phyloP scores from a whole-genome alignment of 2,113 vertebrate species.

The Psophia crepitans region DNA sequence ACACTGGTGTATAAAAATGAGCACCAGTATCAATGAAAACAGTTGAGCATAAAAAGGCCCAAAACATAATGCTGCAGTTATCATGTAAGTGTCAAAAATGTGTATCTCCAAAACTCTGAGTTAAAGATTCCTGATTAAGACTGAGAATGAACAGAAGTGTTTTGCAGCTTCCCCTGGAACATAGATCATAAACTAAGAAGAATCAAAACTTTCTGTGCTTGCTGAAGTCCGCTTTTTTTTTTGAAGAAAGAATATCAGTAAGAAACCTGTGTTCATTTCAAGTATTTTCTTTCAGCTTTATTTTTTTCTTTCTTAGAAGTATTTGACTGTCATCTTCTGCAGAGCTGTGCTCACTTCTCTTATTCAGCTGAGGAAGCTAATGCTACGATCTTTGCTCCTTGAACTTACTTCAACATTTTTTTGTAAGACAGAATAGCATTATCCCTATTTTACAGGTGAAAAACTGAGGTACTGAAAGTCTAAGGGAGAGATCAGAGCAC shows the following conservation, averaged over 20 bases:
- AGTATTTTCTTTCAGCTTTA: neutral
- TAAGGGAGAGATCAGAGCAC: neutral
- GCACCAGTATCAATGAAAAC: neutral
- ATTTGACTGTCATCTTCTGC: neutral
- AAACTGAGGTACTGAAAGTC: neutral
- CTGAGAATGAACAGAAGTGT: neutral
- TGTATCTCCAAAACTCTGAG: neutral
- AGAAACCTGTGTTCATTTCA: neutral
- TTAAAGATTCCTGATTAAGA: neutral
- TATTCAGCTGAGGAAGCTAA: neutral
- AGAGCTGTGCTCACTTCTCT: neutral
- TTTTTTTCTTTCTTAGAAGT: neutral
- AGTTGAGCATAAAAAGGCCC: neutral
- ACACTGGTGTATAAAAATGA: neutral
- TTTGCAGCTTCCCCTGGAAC: neutral
- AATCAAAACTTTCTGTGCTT: neutral
- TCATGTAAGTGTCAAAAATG: neutral
- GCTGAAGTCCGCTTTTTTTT: neutral
- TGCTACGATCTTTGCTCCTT: neutral
- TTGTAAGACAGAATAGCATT: neutral
- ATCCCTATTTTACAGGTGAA: neutral
- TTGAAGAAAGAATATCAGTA: neutral
- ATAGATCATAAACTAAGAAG: neutral
- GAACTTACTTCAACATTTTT: neutral
- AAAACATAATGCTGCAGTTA: neutral